Evolutionary conservation across 2,888 invertebrate species (phyloP).

Genomic region (Tyria jacobaeae): DNA sequence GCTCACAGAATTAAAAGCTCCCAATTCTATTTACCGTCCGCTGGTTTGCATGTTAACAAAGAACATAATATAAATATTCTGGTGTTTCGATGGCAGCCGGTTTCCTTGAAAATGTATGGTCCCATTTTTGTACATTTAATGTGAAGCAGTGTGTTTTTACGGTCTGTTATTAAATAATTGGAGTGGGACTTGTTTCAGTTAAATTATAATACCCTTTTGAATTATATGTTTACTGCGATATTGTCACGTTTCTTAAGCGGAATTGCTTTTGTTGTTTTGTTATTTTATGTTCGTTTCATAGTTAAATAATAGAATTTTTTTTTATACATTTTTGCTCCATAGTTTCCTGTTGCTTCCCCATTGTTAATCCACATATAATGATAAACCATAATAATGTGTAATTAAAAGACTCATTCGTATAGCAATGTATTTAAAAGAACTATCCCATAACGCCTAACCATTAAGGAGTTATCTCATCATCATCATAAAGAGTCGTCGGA

Average conservation of each 20-base stretch:
- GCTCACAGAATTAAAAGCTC: conserved; percentile 69
- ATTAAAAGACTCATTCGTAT: too few species aligned
- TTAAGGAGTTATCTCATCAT: too few species aligned
- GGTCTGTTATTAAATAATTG: conserved; percentile 27
- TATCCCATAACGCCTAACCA: too few species aligned
- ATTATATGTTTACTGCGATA: background rate
- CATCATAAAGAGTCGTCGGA: too few species aligned
- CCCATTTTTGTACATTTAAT: conserved; percentile 17
- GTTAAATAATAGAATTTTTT: too few species aligned
- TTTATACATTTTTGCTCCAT: too few species aligned
- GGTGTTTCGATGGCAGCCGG: conserved; percentile 14
- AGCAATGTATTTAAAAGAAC: too few species aligned
- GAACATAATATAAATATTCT: conserved; percentile 28
- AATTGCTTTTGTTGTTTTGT: background rate
- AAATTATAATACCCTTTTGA: conserved; percentile 1
- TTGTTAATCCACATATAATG: too few species aligned
- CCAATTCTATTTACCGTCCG: conserved; percentile 64
- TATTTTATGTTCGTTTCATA: background rate
- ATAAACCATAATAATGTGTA: too few species aligned
- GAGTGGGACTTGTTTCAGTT: conserved; percentile 18
- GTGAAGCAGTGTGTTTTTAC: conserved; percentile 13
- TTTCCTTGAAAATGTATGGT: conserved; percentile 15
- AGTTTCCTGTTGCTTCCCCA: too few species aligned
- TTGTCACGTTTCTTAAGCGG: background rate
- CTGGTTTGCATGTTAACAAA: conserved; percentile 55